Percentiles rank a stretch among this genome's conserved stretches.
Evolutionary conservation across 2,113 vertebrate genomes (phyloP).

Genomic region (Brachypteracias leptosomus): DNA sequence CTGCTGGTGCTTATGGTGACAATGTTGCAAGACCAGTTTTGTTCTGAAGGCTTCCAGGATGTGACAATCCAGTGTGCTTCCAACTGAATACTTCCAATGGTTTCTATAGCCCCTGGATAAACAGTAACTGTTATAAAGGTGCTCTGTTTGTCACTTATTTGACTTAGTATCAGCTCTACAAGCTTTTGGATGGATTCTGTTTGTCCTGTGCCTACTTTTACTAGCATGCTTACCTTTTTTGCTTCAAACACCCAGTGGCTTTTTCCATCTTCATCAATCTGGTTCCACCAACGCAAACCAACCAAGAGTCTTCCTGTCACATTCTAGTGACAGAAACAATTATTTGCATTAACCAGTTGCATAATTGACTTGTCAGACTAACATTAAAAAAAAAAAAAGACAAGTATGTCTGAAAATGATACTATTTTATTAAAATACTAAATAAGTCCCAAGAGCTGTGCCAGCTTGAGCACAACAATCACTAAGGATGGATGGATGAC

Average conservation of each 20-base stretch:
- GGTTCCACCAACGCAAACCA: conserved; percentile 90
- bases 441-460: not conserved
- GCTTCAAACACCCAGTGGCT: conserved; percentile 90
- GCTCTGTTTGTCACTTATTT: not conserved
- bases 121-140: not conserved
- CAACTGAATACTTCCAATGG: not conserved
- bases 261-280: conserved; percentile 88
- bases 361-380: not conserved
- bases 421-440: not conserved
- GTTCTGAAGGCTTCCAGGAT: not conserved
- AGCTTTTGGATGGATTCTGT: not conserved
- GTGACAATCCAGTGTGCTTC: not conserved
- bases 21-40: not conserved
- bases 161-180: not conserved
- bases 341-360: conserved; percentile 4
- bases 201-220: not conserved
- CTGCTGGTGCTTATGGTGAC: not conserved
- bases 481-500: not conserved
- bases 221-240: conserved; percentile 73
- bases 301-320: conserved; percentile 86
- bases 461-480: not conserved
- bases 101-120: not conserved
- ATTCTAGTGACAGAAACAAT: conserved; percentile 73
- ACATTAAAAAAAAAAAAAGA: not conserved
- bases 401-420: not conserved